phyloP scores from a whole-genome alignment of 2,113 vertebrate species.

The Bathybates hornii region DNA sequence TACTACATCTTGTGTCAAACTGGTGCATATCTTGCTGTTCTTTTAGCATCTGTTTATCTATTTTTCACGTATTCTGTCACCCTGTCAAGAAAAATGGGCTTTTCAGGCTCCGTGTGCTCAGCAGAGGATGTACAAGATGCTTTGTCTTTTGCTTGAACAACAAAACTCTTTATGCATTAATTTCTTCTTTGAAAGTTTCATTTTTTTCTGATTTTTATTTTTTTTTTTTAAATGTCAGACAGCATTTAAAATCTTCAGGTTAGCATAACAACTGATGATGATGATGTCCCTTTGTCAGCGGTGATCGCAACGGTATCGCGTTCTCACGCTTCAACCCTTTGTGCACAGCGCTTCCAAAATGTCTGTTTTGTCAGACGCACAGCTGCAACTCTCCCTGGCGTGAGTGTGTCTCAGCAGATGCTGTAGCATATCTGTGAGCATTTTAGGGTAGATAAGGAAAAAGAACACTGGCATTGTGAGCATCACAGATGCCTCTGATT shows the following conservation, averaged over 20 bases:
- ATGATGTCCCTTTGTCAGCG: conserved; percentile 4
- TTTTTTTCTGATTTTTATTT: not conserved
- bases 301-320: not conserved
- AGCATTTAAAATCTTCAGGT: conserved; percentile 5
- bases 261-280: not conserved
- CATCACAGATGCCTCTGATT: conserved; percentile 60
- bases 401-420: conserved; percentile 35
- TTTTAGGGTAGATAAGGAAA: conserved; percentile 4
- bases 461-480: conserved; percentile 40
- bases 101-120: not conserved
- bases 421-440: conserved; percentile 2
- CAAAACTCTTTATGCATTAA: not conserved
- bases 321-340: not conserved
- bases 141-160: not conserved
- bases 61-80: not conserved
- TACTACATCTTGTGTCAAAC: not conserved
- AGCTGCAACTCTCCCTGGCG: conserved; percentile 42
- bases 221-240: not conserved
- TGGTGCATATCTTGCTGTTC: not conserved
- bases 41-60: not conserved
- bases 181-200: not conserved
- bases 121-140: not conserved
- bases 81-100: not conserved
- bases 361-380: conserved; percentile 20
- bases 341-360: not conserved